These are phyloP conservation scores for Sceloporus undulatus DNA, from an alignment of 2,113 vertebrate genomes.

Conservation along the genomic window DNA sequence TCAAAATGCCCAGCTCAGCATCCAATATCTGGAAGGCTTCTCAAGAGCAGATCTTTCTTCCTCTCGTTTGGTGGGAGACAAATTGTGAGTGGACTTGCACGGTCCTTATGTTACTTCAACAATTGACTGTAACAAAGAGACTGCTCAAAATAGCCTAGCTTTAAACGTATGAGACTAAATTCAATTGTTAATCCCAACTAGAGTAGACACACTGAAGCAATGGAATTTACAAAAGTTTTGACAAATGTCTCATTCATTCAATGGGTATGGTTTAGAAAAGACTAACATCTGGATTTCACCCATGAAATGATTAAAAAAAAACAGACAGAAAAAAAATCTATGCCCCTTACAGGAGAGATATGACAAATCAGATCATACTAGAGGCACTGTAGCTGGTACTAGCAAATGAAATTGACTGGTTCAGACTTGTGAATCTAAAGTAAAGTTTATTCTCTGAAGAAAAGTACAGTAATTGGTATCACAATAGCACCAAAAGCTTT, in stretches of 20 bases:
- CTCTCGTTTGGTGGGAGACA: background rate
- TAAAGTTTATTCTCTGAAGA: background rate
- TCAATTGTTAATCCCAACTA: too few relatives aligned
- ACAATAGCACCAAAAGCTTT: constrained; percentile 36
- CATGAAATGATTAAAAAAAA: too few relatives aligned
- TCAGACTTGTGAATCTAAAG: background rate
- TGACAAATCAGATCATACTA: background rate
- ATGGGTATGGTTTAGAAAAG: too few relatives aligned
- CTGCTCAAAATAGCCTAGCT: background rate
- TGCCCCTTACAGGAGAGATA: background rate
- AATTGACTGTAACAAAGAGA: background rate
- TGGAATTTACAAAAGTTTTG: too few relatives aligned
- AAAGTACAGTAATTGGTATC: constrained; percentile 33
- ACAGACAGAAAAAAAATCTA: background rate
- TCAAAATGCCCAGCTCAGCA: too few relatives aligned
- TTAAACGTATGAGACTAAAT: background rate
- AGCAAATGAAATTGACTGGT: background rate
- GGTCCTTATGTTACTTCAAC: background rate
- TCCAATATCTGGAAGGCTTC: too few relatives aligned
- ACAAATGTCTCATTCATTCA: too few relatives aligned
- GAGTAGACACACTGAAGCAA: too few relatives aligned
- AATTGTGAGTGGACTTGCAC: background rate
- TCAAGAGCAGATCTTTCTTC: background rate
- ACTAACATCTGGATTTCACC: too few relatives aligned
- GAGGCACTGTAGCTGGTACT: background rate